Evolutionary conservation across 1,140 invertebrate species (phyloP).

Genomic region (Aphelinus certus): DNA sequence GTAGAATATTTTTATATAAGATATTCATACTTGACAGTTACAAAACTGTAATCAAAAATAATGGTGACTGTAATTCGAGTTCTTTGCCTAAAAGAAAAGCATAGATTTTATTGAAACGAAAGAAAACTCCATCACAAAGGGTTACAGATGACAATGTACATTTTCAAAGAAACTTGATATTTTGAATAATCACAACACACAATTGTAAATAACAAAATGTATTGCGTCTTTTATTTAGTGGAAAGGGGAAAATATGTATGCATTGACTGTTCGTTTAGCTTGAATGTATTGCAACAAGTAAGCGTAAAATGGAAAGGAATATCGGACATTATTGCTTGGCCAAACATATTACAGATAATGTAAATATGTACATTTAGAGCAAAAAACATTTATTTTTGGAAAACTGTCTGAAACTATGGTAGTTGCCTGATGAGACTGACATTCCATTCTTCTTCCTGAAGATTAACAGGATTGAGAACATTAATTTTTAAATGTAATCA

Average conservation of each 20-base stretch:
- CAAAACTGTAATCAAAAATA: conserved; percentile 30
- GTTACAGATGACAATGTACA: conserved; percentile 27
- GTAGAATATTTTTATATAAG: conserved; percentile 36
- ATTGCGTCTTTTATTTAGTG: conserved; percentile 21
- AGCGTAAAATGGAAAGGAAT: conserved; percentile 20
- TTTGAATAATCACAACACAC: conserved; percentile 32
- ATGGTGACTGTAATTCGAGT: conserved; percentile 31
- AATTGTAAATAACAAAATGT: conserved; percentile 36
- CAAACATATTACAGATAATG: conserved; percentile 44
- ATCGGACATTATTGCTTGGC: conserved; percentile 25
- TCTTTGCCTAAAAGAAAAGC: conserved; percentile 10
- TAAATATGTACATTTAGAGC: conserved; percentile 51
- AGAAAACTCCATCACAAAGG: conserved; percentile 1
- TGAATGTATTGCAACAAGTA: conserved; percentile 11
- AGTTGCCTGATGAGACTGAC: conserved; percentile 35
- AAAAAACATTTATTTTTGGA: conserved; percentile 34
- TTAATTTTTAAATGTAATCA: conserved; percentile 10
- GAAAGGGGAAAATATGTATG: conserved; percentile 20
- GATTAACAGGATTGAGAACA: conserved; percentile 2
- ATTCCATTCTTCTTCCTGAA: conserved; percentile 33
- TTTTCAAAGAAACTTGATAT: conserved; percentile 32
- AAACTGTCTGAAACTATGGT: conserved; percentile 34
- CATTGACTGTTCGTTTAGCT: neutral
- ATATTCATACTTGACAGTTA: conserved; percentile 11
- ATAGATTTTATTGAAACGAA: neutral